Evolutionary conservation across 2,113 vertebrate species (phyloP).

Genomic region (Theropithecus gelada): DNA sequence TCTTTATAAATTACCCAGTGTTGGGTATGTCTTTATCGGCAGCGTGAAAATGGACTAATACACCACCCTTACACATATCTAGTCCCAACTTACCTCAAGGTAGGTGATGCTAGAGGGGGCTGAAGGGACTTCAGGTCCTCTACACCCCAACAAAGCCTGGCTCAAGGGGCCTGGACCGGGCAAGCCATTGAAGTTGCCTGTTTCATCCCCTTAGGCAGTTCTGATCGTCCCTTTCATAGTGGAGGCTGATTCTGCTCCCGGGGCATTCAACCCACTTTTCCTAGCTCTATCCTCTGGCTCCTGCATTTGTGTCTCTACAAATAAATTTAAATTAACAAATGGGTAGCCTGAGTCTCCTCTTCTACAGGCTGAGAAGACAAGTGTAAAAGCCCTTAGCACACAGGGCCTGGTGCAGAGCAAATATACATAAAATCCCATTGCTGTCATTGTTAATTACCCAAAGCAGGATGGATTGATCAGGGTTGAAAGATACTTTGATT

Average conservation of each 20-base stretch:
- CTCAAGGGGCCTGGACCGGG: neutral
- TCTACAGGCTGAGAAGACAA: too few relatives aligned
- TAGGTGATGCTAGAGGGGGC: neutral
- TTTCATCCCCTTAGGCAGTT: neutral
- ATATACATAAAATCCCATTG: neutral
- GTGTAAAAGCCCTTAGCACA: neutral
- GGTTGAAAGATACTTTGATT: neutral
- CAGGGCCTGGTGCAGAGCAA: neutral
- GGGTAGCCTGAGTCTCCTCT: accelerated
- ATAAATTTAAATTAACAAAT: neutral
- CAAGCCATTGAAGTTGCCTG: accelerated
- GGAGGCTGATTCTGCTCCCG: neutral
- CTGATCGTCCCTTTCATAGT: neutral
- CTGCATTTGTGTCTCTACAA: neutral
- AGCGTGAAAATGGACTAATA: too few relatives aligned
- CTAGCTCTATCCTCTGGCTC: neutral
- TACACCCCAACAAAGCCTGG: neutral
- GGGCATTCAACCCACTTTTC: neutral
- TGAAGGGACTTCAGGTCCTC: neutral
- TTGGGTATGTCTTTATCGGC: too few relatives aligned
- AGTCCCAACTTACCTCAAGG: neutral
- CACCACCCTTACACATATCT: too few relatives aligned
- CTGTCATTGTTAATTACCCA: neutral
- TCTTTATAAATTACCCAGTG: too few relatives aligned
- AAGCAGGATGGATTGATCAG: neutral